Percentiles rank a stretch among this genome's conserved stretches.
These are phyloP conservation scores for Epizoanthus illoricatus DNA, from an alignment of 92 coral and sea anemone species.

Conservation along the genomic window DNA sequence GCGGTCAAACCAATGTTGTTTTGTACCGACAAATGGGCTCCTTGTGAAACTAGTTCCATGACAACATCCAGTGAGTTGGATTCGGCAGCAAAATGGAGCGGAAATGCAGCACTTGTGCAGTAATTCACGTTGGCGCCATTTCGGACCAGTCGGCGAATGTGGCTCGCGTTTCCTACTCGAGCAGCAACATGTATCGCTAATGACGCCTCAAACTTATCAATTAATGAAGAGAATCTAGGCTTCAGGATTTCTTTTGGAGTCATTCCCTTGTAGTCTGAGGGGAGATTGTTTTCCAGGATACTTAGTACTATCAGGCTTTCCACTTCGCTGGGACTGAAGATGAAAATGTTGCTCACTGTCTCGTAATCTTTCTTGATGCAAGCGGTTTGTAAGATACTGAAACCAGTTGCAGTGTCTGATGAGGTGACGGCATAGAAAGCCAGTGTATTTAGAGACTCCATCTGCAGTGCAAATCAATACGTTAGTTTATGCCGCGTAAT, in stretches of 20 bases:
- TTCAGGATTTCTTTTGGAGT: neutral
- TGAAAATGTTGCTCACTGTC: slow-evolving; percentile 2
- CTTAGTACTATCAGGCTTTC: neutral
- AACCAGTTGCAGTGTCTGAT: neutral
- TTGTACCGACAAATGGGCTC: slow-evolving; percentile 1
- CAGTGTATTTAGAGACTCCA: neutral
- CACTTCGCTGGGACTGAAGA: slow-evolving; percentile 26
- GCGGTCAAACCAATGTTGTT: slow-evolving; percentile 8
- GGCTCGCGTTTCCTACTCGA: no score
- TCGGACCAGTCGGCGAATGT: no score
- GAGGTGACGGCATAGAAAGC: slow-evolving; percentile 10
- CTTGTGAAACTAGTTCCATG: neutral
- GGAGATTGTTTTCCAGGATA: neutral
- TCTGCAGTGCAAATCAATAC: no score
- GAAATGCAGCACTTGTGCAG: neutral
- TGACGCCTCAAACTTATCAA: neutral
- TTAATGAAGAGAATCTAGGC: neutral
- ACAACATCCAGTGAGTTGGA: no score
- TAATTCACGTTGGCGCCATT: neutral
- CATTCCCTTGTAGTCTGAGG: neutral
- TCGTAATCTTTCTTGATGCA: neutral
- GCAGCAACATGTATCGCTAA: no score
- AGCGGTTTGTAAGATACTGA: neutral
- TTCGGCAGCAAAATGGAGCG: slow-evolving; percentile 18
- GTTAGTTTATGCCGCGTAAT: no score